Conservation (phyloP, 1,140 invertebrate species). For the Tribolium castaneum region DNA sequence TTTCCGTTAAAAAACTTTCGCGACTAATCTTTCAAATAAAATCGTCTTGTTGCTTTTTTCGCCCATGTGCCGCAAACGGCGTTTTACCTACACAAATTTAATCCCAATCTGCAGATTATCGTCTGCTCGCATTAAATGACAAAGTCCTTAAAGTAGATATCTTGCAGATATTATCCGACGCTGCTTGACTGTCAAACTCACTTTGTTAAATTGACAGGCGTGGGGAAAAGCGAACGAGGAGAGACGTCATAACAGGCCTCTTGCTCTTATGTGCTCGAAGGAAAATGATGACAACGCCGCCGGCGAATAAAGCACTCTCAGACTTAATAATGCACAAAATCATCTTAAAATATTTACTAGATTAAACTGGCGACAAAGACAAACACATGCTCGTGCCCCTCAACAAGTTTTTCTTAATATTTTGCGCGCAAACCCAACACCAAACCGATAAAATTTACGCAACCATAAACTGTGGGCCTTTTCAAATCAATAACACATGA, state of each 20-base stretch:
- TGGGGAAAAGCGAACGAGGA: conserved; percentile 29
- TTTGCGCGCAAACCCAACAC: not conserved
- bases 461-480: not conserved
- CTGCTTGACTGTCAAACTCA: conserved; percentile 34
- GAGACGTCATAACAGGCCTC: conserved; percentile 34
- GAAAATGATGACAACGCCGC: conserved; percentile 31
- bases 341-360: conserved; percentile 34
- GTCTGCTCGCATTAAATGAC: conserved; percentile 27
- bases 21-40: conserved; percentile 33
- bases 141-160: conserved; percentile 29
- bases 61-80: not conserved
- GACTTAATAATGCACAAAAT: conserved; percentile 36
- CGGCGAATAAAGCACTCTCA: conserved; percentile 33
- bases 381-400: conserved; percentile 15
- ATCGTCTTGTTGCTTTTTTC: not conserved
- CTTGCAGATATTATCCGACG: conserved; percentile 27
- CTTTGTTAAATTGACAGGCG: conserved; percentile 35
- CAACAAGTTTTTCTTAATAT: conserved; percentile 32
- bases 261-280: conserved; percentile 18
- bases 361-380: conserved; percentile 29
- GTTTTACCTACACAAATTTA: conserved; percentile 26
- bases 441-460: conserved; percentile 17
- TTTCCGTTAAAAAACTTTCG: conserved; percentile 31
- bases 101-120: conserved; percentile 28
- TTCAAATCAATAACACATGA: not conserved